A percentile compares a stretch with the other conserved stretches of the same genome.
Evolutionary conservation across 2,113 vertebrate genomes (phyloP).

Genomic region (Setophaga kirtlandii): DNA sequence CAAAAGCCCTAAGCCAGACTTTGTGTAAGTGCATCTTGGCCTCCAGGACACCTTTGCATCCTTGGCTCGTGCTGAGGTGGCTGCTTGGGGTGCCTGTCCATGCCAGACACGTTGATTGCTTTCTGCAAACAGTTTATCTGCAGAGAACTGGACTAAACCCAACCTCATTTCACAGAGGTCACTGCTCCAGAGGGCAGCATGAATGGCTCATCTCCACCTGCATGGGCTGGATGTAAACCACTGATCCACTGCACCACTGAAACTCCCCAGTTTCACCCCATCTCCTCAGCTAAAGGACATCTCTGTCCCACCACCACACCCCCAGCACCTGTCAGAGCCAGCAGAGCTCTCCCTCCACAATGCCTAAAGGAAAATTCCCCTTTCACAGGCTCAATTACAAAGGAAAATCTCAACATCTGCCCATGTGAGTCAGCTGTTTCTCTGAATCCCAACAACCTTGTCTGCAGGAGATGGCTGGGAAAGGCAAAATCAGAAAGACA

Average conservation of each 20-base stretch:
- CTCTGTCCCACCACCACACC: not conserved
- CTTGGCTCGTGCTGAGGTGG: not conserved
- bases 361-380: conserved; percentile 21
- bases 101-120: not conserved
- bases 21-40: not conserved
- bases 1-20: not conserved
- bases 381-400: not conserved
- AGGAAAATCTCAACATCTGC: not conserved
- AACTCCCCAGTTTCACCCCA: not conserved
- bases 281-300: not conserved
- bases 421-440: not conserved
- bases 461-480: not conserved
- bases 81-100: not conserved
- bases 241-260: not conserved
- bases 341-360: not conserved
- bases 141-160: conserved; percentile 57
- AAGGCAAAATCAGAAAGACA: not conserved
- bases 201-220: not conserved
- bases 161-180: conserved; percentile 42
- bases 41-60: not conserved
- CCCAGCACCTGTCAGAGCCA: not conserved
- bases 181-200: not conserved
- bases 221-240: not conserved
- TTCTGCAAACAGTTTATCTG: not conserved
- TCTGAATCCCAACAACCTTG: not conserved